Evolutionary conservation across 2,797 vertebrate species (phyloP).

Genomic region (Rhinella marina): DNA sequence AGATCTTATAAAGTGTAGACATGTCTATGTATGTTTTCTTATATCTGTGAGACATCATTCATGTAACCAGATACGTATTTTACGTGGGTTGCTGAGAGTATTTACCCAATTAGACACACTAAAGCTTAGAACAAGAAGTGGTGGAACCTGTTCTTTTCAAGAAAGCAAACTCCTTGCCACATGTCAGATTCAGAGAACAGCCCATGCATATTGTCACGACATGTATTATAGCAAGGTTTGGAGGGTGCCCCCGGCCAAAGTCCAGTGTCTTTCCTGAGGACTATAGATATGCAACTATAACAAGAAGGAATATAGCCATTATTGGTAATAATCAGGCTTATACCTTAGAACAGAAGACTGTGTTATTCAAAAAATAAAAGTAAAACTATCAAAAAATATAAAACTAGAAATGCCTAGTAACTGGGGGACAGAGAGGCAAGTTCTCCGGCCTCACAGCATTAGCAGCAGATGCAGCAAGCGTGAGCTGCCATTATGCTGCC

Average conservation of each 20-base stretch:
- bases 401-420: no score
- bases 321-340: no score
- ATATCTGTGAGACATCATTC: neutral
- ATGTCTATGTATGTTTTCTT: neutral
- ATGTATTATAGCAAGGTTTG: neutral
- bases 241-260: neutral
- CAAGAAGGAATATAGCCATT: no score
- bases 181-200: neutral
- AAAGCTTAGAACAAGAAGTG: neutral
- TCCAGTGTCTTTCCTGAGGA: neutral
- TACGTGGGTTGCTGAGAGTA: neutral
- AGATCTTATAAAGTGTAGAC: neutral
- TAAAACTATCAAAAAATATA: no score
- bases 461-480: no score
- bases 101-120: neutral
- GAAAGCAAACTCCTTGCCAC: neutral
- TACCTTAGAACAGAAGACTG: no score
- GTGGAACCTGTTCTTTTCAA: slow-evolving; percentile 6
- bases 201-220: neutral
- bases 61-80: neutral
- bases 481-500: no score
- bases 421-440: no score
- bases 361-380: neutral
- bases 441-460: no score
- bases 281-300: no score